Conservation (phyloP, 2,888 invertebrate species). For the Xestia sexstrigata region DNA sequence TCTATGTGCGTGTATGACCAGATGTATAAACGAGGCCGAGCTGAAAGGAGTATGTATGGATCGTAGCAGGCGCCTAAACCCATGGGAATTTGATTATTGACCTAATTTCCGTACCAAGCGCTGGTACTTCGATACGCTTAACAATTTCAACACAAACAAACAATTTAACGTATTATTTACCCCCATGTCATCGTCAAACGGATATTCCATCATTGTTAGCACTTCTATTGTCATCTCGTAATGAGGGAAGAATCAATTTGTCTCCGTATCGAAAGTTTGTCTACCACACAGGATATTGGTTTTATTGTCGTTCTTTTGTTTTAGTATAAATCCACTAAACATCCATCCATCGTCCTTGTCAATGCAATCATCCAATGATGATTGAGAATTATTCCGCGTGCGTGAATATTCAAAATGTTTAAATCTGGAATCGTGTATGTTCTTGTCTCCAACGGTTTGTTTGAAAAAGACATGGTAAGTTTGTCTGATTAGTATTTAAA, state of each 20-base stretch:
- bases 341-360: background rate
- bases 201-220: slow-evolving; percentile 44
- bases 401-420: slow-evolving; percentile 46
- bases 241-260: slow-evolving; percentile 54
- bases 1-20: background rate
- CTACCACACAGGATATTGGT: slow-evolving; percentile 64
- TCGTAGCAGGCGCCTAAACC: background rate
- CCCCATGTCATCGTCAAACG: slow-evolving; percentile 18
- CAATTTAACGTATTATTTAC: background rate
- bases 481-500: too few relatives aligned
- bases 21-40: background rate
- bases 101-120: background rate
- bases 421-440: slow-evolving; percentile 17
- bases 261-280: slow-evolving; percentile 52
- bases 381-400: slow-evolving; percentile 13
- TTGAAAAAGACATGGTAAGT: too few relatives aligned
- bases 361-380: slow-evolving; percentile 36
- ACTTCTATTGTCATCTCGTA: slow-evolving; percentile 52
- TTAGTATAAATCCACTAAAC: slow-evolving; percentile 56
- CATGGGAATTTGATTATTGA: background rate
- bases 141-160: slow-evolving; percentile 18
- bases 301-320: slow-evolving; percentile 53
- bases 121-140: background rate
- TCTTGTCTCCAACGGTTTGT: slow-evolving; percentile 18
- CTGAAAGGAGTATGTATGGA: background rate